Percentiles rank a stretch among this genome's conserved stretches.
Evolutionary conservation across 1,140 invertebrate species (phyloP).

Genomic region (Drosophila virilis): DNA sequence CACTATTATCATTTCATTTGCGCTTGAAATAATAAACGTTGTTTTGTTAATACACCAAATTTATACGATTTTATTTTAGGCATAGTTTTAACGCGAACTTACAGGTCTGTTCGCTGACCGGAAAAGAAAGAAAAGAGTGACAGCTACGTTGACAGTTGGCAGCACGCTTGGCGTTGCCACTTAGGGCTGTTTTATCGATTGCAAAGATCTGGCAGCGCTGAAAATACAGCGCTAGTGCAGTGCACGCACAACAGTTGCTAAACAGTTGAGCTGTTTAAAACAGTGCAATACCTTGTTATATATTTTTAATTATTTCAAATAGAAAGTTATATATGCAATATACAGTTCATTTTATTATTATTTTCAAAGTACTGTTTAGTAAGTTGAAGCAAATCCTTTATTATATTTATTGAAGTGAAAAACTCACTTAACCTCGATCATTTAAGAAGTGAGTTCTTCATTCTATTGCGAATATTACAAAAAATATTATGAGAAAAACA

Average conservation of each 20-base stretch:
- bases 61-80: conserved; percentile 55
- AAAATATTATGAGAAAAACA: not conserved
- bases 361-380: not conserved
- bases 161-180: conserved; percentile 9
- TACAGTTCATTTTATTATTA: too few species aligned
- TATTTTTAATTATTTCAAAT: too few species aligned
- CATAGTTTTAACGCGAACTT: conserved; percentile 57
- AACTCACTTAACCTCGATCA: not conserved
- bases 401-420: not conserved
- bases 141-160: conserved; percentile 39
- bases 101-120: conserved; percentile 82
- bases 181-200: not conserved
- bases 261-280: not conserved
- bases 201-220: not conserved
- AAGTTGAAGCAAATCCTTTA: not conserved
- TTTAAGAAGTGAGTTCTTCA: not conserved
- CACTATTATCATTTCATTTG: conserved; percentile 20
- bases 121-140: conserved; percentile 80
- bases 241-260: conserved; percentile 1
- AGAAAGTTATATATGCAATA: too few species aligned
- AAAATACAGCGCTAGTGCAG: not conserved
- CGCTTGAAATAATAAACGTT: conserved; percentile 14
- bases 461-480: not conserved
- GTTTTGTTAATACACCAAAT: conserved; percentile 30
- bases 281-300: not conserved